Evolutionary conservation across 2,113 vertebrate species (phyloP), one percentile per base, ranked within the genome.

Genomic region (Crotalus helleri): DNA sequence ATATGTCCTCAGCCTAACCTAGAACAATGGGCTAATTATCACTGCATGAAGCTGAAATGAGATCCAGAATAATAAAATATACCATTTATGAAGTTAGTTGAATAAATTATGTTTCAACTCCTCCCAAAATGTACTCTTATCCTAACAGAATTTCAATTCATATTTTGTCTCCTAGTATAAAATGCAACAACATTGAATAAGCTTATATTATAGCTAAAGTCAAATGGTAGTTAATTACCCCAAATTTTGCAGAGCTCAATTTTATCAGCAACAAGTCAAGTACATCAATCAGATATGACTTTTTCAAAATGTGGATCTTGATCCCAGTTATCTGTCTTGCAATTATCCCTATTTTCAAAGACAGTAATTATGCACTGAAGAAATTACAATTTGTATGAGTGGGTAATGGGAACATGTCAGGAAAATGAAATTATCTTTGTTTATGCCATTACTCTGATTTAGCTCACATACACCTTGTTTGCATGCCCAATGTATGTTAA

Each of bases 261-360:
- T 96, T 95, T 96, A 94, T 95, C 96, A 94, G 44, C 44, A 95
- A 74, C 21, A 90, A 94, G 88, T 96, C 95, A 96, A 97, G 91
- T 92, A 26, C 87, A 89, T 95, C 95, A 94, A 94, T 95, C 94
- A 94, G 54, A 93, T 92, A 2, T 89, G 87, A 81, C 51, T 95
- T 96, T 96, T 96, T 85, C 57, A 5, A 21, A 94, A 87, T 1
- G 4, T 89, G 12, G 61, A 81, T 92, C 93, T 61, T 39, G 95
- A 95, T 96, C 92, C 87, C 95, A 92, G 59, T 91, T 95, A 93
- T 94, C 23, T 29, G 74, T 93, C 95, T 94, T 95, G 39, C 87
- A 95, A 95, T 96, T 96, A 94, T 91, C 59, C 29, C 24, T 86
- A 54, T 10, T 59, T 95, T 92, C 69, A 92, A 94, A 85, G 33